Evolutionary conservation across 2,888 invertebrate genomes (phyloP).

Genomic region (Dioctria rufipes): DNA sequence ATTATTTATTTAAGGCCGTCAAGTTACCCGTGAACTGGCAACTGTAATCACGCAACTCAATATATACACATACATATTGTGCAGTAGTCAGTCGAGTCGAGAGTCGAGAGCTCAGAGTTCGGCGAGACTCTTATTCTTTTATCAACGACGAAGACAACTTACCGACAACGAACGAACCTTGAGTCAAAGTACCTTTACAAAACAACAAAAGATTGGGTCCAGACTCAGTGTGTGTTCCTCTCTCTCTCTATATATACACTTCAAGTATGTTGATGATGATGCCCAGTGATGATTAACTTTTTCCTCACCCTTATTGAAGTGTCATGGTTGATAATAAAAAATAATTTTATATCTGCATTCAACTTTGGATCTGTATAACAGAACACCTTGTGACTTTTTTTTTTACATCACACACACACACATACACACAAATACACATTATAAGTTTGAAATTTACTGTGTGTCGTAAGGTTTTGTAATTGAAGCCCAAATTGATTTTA

Average conservation of each 20-base stretch:
- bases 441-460: neutral
- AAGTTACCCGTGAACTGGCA: constrained; percentile 42
- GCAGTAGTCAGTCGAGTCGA: constrained; percentile 7
- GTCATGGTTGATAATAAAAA: constrained; percentile 45
- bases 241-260: neutral
- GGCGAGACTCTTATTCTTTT: too few species aligned
- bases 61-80: neutral
- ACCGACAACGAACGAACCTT: constrained; percentile 9
- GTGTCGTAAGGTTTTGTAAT: neutral
- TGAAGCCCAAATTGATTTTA: constrained; percentile 24
- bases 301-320: constrained; percentile 51
- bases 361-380: neutral
- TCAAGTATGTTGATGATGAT: constrained; percentile 10
- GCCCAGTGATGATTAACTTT: constrained; percentile 43
- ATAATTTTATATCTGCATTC: constrained; percentile 29
- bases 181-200: constrained; percentile 9
- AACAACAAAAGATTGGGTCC: constrained; percentile 38
- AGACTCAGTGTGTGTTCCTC: constrained; percentile 36
- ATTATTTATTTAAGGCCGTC: constrained; percentile 50
- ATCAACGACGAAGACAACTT: too few species aligned
- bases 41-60: neutral
- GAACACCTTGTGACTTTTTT: constrained; percentile 30
- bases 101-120: too few species aligned
- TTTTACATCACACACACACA: neutral
- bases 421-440: too few species aligned